Conservation (phyloP, 1,140 invertebrate genomes). For the Oscheius sp. region DNA sequence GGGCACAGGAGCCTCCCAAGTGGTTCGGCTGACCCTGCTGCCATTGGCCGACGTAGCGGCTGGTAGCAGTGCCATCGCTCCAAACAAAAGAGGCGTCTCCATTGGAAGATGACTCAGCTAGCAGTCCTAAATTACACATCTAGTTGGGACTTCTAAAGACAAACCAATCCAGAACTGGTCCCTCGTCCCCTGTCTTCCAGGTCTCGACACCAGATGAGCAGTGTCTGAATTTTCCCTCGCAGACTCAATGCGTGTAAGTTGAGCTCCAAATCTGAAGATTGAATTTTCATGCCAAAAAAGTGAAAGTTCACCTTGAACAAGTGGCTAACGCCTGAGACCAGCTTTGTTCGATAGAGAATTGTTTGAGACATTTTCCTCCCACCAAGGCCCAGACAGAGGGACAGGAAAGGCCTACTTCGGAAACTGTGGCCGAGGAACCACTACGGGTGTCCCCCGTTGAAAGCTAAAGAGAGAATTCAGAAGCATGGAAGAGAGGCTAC, state of each 20-base stretch:
- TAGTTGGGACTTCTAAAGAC: constrained; percentile 1
- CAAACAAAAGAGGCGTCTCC: constrained; percentile 65
- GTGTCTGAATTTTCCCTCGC: constrained; percentile 49
- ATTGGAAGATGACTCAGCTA: constrained; percentile 33
- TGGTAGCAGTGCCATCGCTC: constrained; percentile 81
- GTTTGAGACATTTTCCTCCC: constrained; percentile 48
- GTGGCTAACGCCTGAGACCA: constrained; percentile 58
- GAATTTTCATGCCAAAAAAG: not conserved
- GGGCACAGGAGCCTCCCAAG: constrained; percentile 81
- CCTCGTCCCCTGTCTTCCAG: constrained; percentile 30
- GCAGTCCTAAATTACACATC: constrained; percentile 34
- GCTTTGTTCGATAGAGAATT: constrained; percentile 48
- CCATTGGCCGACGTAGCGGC: constrained; percentile 77
- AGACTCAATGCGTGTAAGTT: constrained; percentile 54
- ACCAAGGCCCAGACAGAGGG: constrained; percentile 54
- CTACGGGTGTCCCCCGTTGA: not conserved
- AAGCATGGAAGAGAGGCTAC: no score
- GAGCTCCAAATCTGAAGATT: constrained; percentile 50
- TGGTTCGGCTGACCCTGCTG: constrained; percentile 76
- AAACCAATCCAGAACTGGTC: constrained; percentile 51
- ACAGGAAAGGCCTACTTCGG: constrained; percentile 49
- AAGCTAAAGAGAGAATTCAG: no score
- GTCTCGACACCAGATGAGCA: constrained; percentile 44
- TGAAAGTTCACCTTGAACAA: constrained; percentile 46
- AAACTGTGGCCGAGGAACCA: not conserved